Evolutionary conservation across 92 coral and sea anemone species (phyloP).

Genomic region (Parazoanthus swiftii): DNA sequence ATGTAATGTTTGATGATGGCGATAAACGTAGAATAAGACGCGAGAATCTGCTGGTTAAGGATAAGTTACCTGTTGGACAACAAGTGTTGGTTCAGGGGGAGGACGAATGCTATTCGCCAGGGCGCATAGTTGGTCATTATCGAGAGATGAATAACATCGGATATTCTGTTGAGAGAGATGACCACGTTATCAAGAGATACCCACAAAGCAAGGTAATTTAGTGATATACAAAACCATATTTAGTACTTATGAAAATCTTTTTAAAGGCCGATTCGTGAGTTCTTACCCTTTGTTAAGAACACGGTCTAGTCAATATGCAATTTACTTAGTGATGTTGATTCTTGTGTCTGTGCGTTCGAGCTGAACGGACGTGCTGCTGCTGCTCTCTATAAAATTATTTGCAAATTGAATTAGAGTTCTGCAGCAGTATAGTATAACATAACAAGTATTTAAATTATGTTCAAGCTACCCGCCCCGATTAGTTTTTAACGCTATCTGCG

Average conservation of each 20-base stretch:
- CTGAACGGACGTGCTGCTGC: too few relatives aligned
- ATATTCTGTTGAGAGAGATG: slow-evolving; percentile 70
- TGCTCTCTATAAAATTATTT: too few relatives aligned
- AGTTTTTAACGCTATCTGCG: too few relatives aligned
- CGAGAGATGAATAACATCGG: slow-evolving; percentile 63
- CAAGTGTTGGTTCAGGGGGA: slow-evolving; percentile 80
- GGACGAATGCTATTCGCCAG: slow-evolving; percentile 76
- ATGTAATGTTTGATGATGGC: slow-evolving; percentile 87
- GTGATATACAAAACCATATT: background rate
- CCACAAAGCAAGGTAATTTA: slow-evolving; percentile 67
- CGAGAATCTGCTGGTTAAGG: slow-evolving; percentile 65
- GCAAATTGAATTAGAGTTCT: too few relatives aligned
- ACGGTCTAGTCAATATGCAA: too few relatives aligned
- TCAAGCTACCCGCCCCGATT: too few relatives aligned
- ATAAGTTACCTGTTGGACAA: slow-evolving; percentile 78
- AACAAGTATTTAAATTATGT: too few relatives aligned
- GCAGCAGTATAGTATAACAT: too few relatives aligned
- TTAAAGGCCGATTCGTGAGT: background rate
- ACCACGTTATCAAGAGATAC: slow-evolving; percentile 56
- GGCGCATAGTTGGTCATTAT: slow-evolving; percentile 79
- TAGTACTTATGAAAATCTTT: too few relatives aligned
- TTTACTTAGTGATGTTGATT: background rate
- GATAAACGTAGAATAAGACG: slow-evolving; percentile 69
- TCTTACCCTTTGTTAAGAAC: background rate
- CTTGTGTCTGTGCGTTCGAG: too few relatives aligned